A percentile compares a stretch with the other conserved stretches of the same genome.
Evolutionary conservation across 2,888 invertebrate species (phyloP).

Genomic region (Aphidius colemani): DNA sequence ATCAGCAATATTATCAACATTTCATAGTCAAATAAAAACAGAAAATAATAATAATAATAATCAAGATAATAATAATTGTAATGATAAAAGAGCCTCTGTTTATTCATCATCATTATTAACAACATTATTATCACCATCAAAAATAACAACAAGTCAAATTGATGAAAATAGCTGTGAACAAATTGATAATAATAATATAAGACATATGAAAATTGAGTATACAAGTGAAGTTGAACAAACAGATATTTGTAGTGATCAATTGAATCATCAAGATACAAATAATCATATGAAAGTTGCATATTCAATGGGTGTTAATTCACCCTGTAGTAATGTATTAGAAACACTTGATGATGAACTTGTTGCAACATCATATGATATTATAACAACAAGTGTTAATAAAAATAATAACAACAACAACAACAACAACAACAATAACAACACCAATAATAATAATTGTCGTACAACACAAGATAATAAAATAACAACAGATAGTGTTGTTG

Average conservation of each 20-base stretch:
- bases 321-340: constrained; percentile 43
- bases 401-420: constrained; percentile 25
- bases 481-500: constrained; percentile 36
- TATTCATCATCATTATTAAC: constrained; percentile 44
- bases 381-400: constrained; percentile 36
- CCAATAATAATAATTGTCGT: constrained; percentile 25
- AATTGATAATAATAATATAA: constrained; percentile 6
- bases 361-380: constrained; percentile 49
- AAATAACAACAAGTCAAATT: constrained; percentile 39
- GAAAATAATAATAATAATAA: constrained; percentile 42
- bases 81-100: constrained; percentile 7
- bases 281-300: constrained; percentile 45
- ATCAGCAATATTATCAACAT: constrained; percentile 46
- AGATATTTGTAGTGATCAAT: too few species aligned
- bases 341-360: constrained; percentile 41
- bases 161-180: constrained; percentile 35
- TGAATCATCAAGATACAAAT: constrained; percentile 21
- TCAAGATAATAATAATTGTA: constrained; percentile 31
- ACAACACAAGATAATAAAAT: constrained; percentile 28
- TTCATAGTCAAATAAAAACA: constrained; percentile 47
- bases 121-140: constrained; percentile 45
- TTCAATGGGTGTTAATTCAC: constrained; percentile 34
- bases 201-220: constrained; percentile 25
- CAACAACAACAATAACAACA: neutral
- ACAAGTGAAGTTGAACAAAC: neutral